Percentiles rank a stretch among this genome's conserved stretches.
Evolutionary conservation across 1,140 invertebrate genomes (phyloP).

Genomic region (Drosophila sechellia): DNA sequence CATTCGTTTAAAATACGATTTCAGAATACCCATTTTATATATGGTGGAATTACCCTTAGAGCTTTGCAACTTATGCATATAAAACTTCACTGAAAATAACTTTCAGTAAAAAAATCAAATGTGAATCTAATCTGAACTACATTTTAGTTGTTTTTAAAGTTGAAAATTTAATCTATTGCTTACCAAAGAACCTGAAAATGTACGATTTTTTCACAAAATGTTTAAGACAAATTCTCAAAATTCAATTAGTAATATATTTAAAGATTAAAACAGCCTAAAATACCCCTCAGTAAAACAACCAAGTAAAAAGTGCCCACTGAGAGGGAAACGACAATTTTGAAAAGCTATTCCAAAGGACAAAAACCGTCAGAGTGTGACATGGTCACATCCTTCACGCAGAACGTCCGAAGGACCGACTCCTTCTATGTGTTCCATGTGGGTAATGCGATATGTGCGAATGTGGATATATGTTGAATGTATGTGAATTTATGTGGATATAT

Average conservation of each 20-base stretch:
- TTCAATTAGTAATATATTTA: no score
- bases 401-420: conserved; percentile 33
- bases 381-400: conserved; percentile 76
- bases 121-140: no score
- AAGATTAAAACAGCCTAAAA: background rate
- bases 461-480: conserved; percentile 4
- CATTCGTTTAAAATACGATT: background rate
- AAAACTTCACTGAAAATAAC: background rate
- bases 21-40: conserved; percentile 6
- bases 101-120: no score
- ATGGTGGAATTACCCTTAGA: background rate
- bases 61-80: background rate
- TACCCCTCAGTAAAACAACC: background rate
- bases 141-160: no score
- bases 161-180: no score
- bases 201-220: no score
- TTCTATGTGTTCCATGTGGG: conserved; percentile 14
- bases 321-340: conserved; percentile 42
- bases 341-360: conserved; percentile 64
- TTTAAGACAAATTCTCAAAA: no score
- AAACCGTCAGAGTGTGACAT: conserved; percentile 80
- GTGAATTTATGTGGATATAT: background rate
- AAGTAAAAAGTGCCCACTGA: conserved; percentile 12
- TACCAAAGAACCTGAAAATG: no score
- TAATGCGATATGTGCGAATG: conserved; percentile 43